These are phyloP conservation scores for Echeneis naucrates DNA, from an alignment of 2,797 vertebrate species.

Conservation along the genomic window DNA sequence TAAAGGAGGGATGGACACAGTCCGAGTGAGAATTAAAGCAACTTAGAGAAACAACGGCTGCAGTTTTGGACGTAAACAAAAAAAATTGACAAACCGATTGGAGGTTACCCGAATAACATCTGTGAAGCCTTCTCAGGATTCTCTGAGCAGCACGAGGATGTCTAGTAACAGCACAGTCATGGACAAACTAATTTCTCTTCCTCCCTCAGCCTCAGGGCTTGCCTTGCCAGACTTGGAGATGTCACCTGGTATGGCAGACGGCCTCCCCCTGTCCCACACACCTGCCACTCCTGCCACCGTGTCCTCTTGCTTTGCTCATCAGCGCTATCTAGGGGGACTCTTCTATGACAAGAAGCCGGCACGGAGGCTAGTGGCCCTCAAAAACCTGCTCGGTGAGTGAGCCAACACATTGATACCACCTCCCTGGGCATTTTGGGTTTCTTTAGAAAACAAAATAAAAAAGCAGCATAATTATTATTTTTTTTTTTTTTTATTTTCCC, in stretches of 20 bases:
- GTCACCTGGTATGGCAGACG: constrained; percentile 65
- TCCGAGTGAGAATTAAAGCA: constrained; percentile 1
- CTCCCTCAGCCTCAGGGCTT: constrained; percentile 27
- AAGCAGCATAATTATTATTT: too few relatives aligned
- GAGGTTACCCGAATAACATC: constrained; percentile 7
- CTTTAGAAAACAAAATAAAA: neutral
- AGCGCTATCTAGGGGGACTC: constrained; percentile 27
- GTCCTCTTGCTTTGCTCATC: constrained; percentile 47
- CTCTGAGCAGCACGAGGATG: neutral
- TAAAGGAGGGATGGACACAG: constrained; percentile 23
- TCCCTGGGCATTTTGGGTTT: neutral
- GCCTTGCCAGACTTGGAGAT: constrained; percentile 50
- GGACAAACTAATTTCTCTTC: constrained; percentile 17
- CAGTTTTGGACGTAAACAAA: neutral
- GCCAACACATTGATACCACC: constrained; percentile 36
- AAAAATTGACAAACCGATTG: neutral
- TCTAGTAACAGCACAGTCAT: neutral
- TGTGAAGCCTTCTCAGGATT: constrained; percentile 23
- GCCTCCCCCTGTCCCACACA: constrained; percentile 44
- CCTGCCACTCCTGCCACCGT: constrained; percentile 57
- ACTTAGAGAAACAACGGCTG: constrained; percentile 14
- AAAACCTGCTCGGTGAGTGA: constrained; percentile 30
- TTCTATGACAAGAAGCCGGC: constrained; percentile 42
- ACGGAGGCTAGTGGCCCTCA: neutral
- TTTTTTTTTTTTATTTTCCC: neutral